These are phyloP conservation scores for Perognathus longimembris DNA, from an alignment of 2,113 vertebrate species.

Conservation along the genomic window DNA sequence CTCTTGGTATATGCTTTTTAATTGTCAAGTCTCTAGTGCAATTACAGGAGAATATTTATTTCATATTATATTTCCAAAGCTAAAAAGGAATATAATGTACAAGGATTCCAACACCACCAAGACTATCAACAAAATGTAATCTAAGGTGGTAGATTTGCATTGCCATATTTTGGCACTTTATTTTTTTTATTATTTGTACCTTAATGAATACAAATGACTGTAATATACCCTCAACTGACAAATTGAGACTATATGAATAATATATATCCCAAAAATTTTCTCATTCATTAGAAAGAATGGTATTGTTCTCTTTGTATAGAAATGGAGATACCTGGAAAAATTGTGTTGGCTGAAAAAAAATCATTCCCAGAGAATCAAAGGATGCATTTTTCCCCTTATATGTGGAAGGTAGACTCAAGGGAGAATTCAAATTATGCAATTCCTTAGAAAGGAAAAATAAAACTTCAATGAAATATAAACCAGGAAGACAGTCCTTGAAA, in stretches of 20 bases:
- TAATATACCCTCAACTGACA: neutral
- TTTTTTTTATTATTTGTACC: neutral
- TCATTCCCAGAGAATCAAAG: no score
- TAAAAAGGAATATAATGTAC: neutral
- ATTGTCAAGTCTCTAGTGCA: neutral
- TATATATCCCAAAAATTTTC: neutral
- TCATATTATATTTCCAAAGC: neutral
- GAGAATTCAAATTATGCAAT: no score
- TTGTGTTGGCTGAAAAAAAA: no score
- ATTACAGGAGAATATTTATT: neutral
- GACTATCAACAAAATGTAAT: neutral
- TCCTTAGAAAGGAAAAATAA: no score
- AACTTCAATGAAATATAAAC: no score
- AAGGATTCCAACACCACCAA: neutral
- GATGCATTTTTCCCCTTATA: no score
- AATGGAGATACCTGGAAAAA: no score
- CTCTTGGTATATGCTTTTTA: neutral
- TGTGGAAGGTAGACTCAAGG: no score
- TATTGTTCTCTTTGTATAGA: no score
- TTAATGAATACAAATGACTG: neutral
- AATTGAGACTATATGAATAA: no score
- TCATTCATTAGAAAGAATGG: no score
- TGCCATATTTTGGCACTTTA: neutral
- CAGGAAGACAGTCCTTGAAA: no score
- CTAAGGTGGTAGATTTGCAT: accelerated